These are phyloP conservation scores for Hucho hucho DNA, from an alignment of 2,113 vertebrate genomes.

Conservation along the genomic window DNA sequence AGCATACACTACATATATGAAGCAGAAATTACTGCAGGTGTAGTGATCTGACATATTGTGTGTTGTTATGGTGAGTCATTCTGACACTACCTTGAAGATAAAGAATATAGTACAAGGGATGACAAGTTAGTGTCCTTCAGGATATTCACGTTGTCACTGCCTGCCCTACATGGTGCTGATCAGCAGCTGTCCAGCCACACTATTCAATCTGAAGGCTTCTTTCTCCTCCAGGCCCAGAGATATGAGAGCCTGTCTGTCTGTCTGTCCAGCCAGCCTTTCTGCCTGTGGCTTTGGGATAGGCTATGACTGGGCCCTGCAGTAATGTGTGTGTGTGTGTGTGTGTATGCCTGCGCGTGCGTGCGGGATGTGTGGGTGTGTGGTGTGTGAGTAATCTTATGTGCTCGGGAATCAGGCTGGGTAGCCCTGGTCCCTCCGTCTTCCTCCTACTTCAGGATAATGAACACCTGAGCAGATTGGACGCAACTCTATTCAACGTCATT, in stretches of 20 bases:
- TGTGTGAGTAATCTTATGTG: constrained; percentile 71
- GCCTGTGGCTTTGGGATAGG: no score
- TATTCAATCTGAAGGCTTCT: no score
- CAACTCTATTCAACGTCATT: constrained; percentile 79
- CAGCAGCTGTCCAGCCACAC: no score
- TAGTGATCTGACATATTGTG: background rate
- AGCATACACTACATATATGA: background rate
- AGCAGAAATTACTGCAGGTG: background rate
- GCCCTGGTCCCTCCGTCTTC: constrained; percentile 50
- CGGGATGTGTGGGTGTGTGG: constrained; percentile 54
- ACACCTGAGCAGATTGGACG: constrained; percentile 82
- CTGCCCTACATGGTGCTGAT: no score
- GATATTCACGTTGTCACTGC: background rate
- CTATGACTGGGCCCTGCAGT: no score
- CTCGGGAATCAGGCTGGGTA: constrained; percentile 61
- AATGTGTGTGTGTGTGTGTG: background rate
- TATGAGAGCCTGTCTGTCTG: no score
- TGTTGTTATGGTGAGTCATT: background rate
- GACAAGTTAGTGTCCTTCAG: background rate
- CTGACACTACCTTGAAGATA: background rate
- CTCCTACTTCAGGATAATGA: constrained; percentile 61
- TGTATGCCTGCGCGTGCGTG: background rate
- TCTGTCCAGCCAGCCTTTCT: no score
- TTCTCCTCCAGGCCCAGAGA: no score
- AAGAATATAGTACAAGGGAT: background rate